Evolutionary conservation across 1,140 invertebrate genomes (phyloP).

Genomic region (Scaptomyza graminum): DNA sequence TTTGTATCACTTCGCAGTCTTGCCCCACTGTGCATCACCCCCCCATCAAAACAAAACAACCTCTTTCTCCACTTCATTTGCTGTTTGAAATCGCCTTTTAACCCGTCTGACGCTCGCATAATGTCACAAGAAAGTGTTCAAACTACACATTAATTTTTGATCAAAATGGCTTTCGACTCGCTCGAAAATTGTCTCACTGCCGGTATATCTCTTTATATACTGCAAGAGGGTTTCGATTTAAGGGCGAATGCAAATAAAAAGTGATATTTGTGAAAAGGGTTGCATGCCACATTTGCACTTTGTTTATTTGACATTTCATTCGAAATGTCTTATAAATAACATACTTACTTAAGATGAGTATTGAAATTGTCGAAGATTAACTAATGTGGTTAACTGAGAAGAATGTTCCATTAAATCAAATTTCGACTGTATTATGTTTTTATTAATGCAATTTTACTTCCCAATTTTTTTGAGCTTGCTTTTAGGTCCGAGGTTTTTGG

Average conservation of each 20-base stretch:
- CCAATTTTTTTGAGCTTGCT: conserved; percentile 14
- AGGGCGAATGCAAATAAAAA: conserved; percentile 27
- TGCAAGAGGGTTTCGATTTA: conserved; percentile 26
- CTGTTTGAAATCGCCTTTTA: conserved; percentile 53
- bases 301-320: conserved; percentile 40
- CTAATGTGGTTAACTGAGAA: conserved; percentile 17
- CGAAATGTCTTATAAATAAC: conserved; percentile 44
- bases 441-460: conserved; percentile 72
- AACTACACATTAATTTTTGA: conserved; percentile 81
- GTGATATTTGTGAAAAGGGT: conserved; percentile 31
- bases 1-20: neutral
- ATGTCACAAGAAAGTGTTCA: conserved; percentile 73
- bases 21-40: conserved; percentile 36
- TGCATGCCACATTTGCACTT: conserved; percentile 44
- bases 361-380: conserved; percentile 1
- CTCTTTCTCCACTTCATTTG: conserved; percentile 8
- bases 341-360: conserved; percentile 33
- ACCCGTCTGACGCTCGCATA: conserved; percentile 76
- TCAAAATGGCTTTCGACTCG: conserved; percentile 78
- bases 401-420: conserved; percentile 41
- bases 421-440: conserved; percentile 39
- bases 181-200: conserved; percentile 48
- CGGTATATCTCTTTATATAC: neutral
- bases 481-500: too few species aligned
- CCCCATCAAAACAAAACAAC: neutral